phyloP scores from a whole-genome alignment of 2,113 vertebrate species.

The Tretioscincus oriximinensis region DNA sequence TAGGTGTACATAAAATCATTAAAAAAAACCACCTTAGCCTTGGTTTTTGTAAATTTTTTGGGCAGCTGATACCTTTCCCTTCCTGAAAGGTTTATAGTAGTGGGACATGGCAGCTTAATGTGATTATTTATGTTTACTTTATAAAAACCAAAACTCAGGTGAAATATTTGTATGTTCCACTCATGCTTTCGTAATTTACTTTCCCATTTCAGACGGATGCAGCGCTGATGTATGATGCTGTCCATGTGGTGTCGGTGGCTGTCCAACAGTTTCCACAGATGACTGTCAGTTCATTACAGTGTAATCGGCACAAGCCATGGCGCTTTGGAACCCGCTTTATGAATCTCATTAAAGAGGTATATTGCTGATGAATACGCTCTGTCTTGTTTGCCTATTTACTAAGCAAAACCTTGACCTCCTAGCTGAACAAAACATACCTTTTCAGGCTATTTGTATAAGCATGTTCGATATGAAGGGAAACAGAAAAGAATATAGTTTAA shows the following conservation, averaged over 20 bases:
- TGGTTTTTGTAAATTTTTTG: no score
- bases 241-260: conserved; percentile 95
- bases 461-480: not conserved
- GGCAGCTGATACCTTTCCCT: no score
- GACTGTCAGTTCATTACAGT: conserved; percentile 97
- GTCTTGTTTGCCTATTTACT: not conserved
- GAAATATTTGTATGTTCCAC: not conserved
- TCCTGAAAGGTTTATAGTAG: no score
- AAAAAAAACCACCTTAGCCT: no score
- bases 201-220: conserved; percentile 87
- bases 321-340: conserved; percentile 96
- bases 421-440: not conserved
- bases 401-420: not conserved
- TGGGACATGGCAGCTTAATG: no score
- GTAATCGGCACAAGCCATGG: conserved; percentile 97
- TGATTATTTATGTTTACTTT: not conserved
- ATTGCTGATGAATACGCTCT: not conserved
- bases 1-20: no score
- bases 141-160: not conserved
- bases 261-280: conserved; percentile 98
- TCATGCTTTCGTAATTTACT: not conserved
- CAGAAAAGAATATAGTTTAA: not conserved
- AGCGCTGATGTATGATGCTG: conserved; percentile 95
- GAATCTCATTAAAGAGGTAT: conserved; percentile 96
- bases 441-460: not conserved